phyloP scores from a whole-genome alignment of 2,888 invertebrate species.

The Thymelicus lineola region DNA sequence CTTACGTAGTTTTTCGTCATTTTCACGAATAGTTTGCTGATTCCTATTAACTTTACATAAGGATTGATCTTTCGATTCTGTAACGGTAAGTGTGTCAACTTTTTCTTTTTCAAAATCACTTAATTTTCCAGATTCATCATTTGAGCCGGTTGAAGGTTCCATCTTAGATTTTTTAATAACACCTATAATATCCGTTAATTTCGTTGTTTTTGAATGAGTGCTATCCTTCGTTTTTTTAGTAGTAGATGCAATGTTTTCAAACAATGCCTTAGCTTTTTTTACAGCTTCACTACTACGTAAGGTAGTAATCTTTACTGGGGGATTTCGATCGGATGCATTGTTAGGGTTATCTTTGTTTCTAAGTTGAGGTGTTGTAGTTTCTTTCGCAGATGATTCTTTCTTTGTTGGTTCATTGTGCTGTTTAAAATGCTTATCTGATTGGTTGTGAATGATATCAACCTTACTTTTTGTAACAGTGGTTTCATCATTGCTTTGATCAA shows the following conservation, averaged over 20 bases:
- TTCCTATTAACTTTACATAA: constrained; percentile 49
- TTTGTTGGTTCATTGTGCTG: constrained; percentile 49
- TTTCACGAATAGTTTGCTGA: constrained; percentile 42
- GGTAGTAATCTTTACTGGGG: constrained; percentile 70
- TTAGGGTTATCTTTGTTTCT: constrained; percentile 58
- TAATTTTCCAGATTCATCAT: constrained; percentile 54
- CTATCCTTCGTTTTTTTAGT: constrained; percentile 62
- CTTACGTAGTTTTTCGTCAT: constrained; percentile 21
- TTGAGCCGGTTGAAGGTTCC: constrained; percentile 56
- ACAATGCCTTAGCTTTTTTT: constrained; percentile 88
- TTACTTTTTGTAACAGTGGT: constrained; percentile 47
- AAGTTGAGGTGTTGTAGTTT: constrained; percentile 58
- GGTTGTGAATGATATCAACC: constrained; percentile 38
- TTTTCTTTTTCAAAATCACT: constrained; percentile 57
- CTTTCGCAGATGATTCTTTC: constrained; percentile 53
- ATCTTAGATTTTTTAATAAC: constrained; percentile 69
- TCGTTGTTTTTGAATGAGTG: constrained; percentile 60
- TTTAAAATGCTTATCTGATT: constrained; percentile 41
- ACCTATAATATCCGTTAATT: constrained; percentile 76
- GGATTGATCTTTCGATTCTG: constrained; percentile 48
- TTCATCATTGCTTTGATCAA: constrained; percentile 60
- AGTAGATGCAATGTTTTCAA: constrained; percentile 87
- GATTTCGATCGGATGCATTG: constrained; percentile 57
- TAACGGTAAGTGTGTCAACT: constrained; percentile 40
- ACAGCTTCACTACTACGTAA: constrained; percentile 87